Conservation (phyloP, 2,888 invertebrate species). For the Escarpia spicata region DNA sequence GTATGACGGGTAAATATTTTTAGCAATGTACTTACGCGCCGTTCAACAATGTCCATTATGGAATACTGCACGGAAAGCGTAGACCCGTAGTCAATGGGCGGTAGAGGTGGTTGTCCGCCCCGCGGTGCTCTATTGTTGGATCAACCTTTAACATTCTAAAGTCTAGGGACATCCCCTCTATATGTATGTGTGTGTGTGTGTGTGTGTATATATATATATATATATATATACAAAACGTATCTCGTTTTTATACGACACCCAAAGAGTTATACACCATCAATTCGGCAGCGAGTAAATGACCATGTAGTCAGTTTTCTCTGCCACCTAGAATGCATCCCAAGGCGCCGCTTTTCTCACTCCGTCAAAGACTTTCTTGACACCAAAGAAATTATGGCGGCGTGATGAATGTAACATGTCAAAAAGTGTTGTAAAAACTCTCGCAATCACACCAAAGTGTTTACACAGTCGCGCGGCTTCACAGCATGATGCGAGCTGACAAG, state of each 20-base stretch:
- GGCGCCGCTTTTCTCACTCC: conserved; percentile 8
- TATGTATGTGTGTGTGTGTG: no score
- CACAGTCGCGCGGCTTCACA: background rate
- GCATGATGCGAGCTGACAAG: background rate
- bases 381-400: background rate
- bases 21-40: no score
- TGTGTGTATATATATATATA: no score
- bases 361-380: background rate
- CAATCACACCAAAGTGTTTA: background rate
- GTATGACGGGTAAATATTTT: no score
- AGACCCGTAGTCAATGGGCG: no score
- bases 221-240: background rate
- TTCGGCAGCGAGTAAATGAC: background rate
- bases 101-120: no score
- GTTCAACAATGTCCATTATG: no score
- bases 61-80: conserved; percentile 32
- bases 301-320: background rate
- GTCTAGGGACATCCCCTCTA: no score
- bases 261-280: background rate
- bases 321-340: background rate
- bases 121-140: no score
- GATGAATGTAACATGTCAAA: background rate
- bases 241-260: background rate
- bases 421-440: background rate
- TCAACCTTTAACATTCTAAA: no score